Conservation (phyloP, 2,797 vertebrate genomes). For the Takifugu rubripes region DNA sequence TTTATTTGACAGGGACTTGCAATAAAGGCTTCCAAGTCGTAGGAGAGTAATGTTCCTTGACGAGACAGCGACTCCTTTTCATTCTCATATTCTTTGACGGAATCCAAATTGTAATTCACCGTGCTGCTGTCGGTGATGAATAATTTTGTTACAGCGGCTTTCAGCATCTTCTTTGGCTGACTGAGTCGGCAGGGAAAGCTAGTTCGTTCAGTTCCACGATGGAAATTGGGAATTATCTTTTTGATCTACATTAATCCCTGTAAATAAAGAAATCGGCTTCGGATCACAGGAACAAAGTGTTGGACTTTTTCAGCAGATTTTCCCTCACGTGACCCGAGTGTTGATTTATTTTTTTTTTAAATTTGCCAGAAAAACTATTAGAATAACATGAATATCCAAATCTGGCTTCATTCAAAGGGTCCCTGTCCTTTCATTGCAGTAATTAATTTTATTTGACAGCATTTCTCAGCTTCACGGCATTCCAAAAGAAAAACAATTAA, state of each 20-base stretch:
- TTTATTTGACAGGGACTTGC: slow-evolving; percentile 54
- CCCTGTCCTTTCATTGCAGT: slow-evolving; percentile 13
- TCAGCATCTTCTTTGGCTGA: slow-evolving; percentile 33
- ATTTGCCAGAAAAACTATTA: background rate
- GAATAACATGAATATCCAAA: background rate
- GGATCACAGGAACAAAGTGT: slow-evolving; percentile 14
- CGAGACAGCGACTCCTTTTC: slow-evolving; percentile 51
- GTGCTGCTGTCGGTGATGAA: slow-evolving; percentile 48
- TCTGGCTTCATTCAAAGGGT: too few relatives aligned
- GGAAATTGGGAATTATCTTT: slow-evolving; percentile 50
- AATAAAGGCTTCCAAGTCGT: slow-evolving; percentile 46
- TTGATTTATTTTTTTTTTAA: slow-evolving; percentile 18
- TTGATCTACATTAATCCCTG: slow-evolving; percentile 44
- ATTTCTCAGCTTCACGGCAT: slow-evolving; percentile 26
- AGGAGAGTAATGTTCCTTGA: slow-evolving; percentile 58
- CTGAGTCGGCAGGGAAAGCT: slow-evolving; percentile 52
- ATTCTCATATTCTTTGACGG: slow-evolving; percentile 51
- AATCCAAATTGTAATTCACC: slow-evolving; percentile 38
- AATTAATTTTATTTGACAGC: slow-evolving; percentile 32
- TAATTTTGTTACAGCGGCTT: slow-evolving; percentile 49
- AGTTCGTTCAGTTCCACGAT: slow-evolving; percentile 48
- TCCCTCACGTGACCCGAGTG: slow-evolving; percentile 3
- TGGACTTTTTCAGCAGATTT: background rate
- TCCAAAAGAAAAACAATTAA: background rate
- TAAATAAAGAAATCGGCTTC: slow-evolving; percentile 49